Conservation (phyloP, 2,797 vertebrate genomes). For the Sarcophilus harrisii region DNA sequence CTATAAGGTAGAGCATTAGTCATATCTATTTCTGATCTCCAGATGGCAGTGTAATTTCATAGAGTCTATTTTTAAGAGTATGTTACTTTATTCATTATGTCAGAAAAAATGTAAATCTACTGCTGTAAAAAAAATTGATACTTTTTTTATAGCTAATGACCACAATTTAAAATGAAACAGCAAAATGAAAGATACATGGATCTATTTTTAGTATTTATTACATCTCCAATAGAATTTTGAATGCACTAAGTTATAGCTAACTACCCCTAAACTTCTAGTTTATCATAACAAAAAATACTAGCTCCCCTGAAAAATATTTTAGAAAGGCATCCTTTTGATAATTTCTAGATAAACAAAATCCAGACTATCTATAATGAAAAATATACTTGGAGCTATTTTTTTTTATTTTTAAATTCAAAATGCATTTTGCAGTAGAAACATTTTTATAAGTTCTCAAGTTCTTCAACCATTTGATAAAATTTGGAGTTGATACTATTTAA, state of each 20-base stretch:
- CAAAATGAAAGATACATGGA: background rate
- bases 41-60: slow-evolving; percentile 76
- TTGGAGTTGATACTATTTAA: slow-evolving; percentile 9
- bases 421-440: slow-evolving; percentile 37
- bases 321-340: background rate
- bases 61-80: background rate
- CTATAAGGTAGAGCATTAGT: background rate
- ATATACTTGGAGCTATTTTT: background rate
- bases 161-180: background rate
- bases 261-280: background rate
- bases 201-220: background rate
- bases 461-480: slow-evolving; percentile 10
- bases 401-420: slow-evolving; percentile 44
- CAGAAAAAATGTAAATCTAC: slow-evolving; percentile 3
- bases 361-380: background rate
- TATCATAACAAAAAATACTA: background rate
- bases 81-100: background rate
- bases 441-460: background rate
- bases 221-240: background rate
- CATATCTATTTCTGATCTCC: slow-evolving; percentile 43
- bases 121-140: slow-evolving; percentile 36
- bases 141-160: slow-evolving; percentile 43
- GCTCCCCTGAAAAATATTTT: background rate
- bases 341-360: slow-evolving; percentile 40
- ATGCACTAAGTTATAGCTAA: background rate